These are phyloP conservation scores for Caenorhabditis remanei DNA, from an alignment of 1,140 invertebrate species.

Conservation along the genomic window DNA sequence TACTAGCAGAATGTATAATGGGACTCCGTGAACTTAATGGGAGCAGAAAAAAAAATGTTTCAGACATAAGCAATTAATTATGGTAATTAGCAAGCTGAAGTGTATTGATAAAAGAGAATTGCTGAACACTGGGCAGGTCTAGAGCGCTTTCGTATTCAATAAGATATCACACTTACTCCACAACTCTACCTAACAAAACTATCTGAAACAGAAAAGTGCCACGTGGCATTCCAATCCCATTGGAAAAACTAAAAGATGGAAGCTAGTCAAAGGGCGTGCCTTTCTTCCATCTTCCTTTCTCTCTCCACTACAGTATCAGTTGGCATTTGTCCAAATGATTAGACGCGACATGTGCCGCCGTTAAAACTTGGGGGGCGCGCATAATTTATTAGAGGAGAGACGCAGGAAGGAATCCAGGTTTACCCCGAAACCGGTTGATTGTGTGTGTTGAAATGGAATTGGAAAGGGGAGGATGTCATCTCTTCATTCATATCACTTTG, in stretches of 20 bases:
- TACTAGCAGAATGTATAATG: too few species aligned
- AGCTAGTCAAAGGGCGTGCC: background rate
- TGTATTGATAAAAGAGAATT: too few species aligned
- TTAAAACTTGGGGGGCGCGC: background rate
- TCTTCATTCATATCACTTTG: slow-evolving; percentile 49
- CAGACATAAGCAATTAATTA: too few species aligned
- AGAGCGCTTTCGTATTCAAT: too few species aligned
- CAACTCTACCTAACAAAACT: too few species aligned
- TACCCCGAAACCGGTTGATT: background rate
- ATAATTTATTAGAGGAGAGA: slow-evolving; percentile 35
- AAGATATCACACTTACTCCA: too few species aligned
- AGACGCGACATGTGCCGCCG: background rate
- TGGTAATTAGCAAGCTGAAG: too few species aligned
- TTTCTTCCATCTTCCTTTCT: background rate
- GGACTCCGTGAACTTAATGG: too few species aligned
- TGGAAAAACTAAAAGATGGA: too few species aligned
- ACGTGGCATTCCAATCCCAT: background rate
- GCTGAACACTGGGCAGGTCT: too few species aligned
- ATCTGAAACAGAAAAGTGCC: background rate
- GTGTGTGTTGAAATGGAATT: slow-evolving; percentile 15
- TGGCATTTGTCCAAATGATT: slow-evolving; percentile 55
- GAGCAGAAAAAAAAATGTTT: too few species aligned
- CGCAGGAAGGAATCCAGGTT: background rate
- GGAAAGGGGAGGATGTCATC: background rate
- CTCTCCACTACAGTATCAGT: slow-evolving; percentile 3